Evolutionary conservation across 2,113 vertebrate species (phyloP).

Genomic region (Engraulis encrasicolus): DNA sequence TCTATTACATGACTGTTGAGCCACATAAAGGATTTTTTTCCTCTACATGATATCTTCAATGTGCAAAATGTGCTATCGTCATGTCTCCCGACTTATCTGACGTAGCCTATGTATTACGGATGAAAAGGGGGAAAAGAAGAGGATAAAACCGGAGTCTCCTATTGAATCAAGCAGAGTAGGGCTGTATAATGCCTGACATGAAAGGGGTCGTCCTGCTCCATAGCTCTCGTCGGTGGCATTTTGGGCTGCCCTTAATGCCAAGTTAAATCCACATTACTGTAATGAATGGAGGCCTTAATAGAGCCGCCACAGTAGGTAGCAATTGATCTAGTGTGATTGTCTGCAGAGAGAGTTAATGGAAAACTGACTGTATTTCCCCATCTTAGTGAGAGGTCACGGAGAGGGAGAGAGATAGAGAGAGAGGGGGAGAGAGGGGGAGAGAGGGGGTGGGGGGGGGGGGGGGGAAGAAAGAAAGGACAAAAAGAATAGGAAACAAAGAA

Average conservation of each 20-base stretch:
- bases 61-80: too few relatives aligned
- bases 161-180: neutral
- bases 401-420: too few relatives aligned
- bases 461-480: slow-evolving; percentile 39
- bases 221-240: slow-evolving; percentile 41
- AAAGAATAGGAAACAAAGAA: too few relatives aligned
- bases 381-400: slow-evolving; percentile 60
- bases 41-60: neutral
- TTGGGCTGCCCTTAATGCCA: slow-evolving; percentile 67
- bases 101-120: too few relatives aligned
- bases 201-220: neutral
- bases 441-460: too few relatives aligned
- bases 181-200: neutral
- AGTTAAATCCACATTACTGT: slow-evolving; percentile 72
- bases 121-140: neutral
- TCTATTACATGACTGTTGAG: neutral
- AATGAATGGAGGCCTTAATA: slow-evolving; percentile 72
- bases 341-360: slow-evolving; percentile 71
- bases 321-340: slow-evolving; percentile 65
- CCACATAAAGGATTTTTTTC: neutral
- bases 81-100: too few relatives aligned
- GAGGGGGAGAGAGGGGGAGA: too few relatives aligned
- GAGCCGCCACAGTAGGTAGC: slow-evolving; percentile 66
- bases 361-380: slow-evolving; percentile 59
- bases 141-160: neutral